A percentile compares a stretch with the other conserved stretches of the same genome.
Evolutionary conservation across 2,113 vertebrate genomes (phyloP).

Genomic region (Pedionomus torquatus): DNA sequence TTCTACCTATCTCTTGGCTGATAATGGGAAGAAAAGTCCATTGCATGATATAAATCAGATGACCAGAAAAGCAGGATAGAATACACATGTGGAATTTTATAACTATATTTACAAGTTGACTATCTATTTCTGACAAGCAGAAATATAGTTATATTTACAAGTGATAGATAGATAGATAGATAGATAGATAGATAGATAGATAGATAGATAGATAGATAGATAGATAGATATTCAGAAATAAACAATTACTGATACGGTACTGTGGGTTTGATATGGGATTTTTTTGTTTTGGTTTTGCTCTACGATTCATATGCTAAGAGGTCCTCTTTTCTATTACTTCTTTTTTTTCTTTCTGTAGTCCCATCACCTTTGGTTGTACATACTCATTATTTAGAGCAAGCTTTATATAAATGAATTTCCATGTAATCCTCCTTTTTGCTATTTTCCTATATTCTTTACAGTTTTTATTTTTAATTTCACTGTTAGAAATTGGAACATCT

Average conservation of each 20-base stretch:
- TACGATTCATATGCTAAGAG: neutral
- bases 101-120: neutral
- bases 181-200: too few species aligned
- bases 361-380: neutral
- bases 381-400: neutral
- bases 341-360: neutral
- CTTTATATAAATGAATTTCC: neutral
- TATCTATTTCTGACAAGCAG: neutral
- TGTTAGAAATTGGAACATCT: neutral
- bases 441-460: neutral
- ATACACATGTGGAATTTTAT: neutral
- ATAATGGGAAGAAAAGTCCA: neutral
- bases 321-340: neutral
- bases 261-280: accelerated
- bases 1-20: neutral
- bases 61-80: neutral
- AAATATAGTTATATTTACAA: too few species aligned
- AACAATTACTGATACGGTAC: neutral
- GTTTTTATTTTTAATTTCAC: neutral
- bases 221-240: too few species aligned
- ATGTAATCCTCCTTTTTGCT: neutral
- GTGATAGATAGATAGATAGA: too few species aligned
- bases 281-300: accelerated
- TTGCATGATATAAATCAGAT: neutral
- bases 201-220: too few species aligned